Evolutionary conservation across 2,113 vertebrate species (phyloP).

Genomic region (Cisticola juncidis): DNA sequence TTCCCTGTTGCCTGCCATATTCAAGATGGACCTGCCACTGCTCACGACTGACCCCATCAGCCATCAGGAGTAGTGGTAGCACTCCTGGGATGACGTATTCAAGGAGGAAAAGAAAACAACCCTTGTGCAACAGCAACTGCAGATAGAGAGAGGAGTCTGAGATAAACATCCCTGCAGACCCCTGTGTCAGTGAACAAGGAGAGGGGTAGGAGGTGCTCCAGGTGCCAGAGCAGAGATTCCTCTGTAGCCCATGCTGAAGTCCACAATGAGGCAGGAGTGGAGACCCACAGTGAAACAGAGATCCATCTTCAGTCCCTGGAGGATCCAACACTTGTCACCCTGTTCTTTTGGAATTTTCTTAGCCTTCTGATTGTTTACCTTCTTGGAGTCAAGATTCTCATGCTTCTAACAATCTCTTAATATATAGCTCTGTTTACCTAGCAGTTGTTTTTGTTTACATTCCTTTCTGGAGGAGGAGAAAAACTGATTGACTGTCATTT

Average conservation of each 20-base stretch:
- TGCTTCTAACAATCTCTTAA: too few species aligned
- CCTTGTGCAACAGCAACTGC: not conserved
- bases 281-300: not conserved
- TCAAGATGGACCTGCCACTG: not conserved
- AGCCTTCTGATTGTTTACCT: too few species aligned
- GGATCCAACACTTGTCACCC: too few species aligned
- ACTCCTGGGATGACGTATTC: not conserved
- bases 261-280: not conserved
- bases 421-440: too few species aligned
- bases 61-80: not conserved
- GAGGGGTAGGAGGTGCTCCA: not conserved
- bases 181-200: not conserved
- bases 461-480: too few species aligned
- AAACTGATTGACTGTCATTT: too few species aligned
- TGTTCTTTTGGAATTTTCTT: too few species aligned
- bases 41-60: not conserved
- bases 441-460: too few species aligned
- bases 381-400: too few species aligned
- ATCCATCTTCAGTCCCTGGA: not conserved
- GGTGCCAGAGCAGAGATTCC: not conserved
- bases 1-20: not conserved
- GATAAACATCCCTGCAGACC: not conserved
- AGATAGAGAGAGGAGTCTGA: not conserved
- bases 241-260: not conserved
- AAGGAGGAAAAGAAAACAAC: not conserved